Evolutionary conservation across 2,888 invertebrate species (phyloP).

Genomic region (Sepioteuthis lessoniana): DNA sequence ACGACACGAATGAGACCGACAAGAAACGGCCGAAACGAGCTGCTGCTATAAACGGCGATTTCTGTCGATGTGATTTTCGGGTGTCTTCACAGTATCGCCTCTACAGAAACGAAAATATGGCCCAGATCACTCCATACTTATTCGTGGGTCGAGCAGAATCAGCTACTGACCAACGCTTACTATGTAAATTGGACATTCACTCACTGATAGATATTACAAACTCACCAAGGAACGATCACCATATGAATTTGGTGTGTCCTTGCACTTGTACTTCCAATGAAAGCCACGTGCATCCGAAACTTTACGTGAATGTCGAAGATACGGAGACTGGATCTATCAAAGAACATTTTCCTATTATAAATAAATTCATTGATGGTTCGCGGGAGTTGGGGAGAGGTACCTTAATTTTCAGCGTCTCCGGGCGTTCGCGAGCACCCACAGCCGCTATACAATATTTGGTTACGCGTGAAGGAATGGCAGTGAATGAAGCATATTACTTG

Average conservation of each 20-base stretch:
- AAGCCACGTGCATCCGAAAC: slow-evolving; percentile 76
- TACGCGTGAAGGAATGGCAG: slow-evolving; percentile 60
- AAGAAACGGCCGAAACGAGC: too few species aligned
- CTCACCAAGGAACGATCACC: slow-evolving; percentile 58
- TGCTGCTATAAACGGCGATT: not conserved
- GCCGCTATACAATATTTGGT: slow-evolving; percentile 71
- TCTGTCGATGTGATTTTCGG: not conserved
- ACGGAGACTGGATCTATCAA: slow-evolving; percentile 76
- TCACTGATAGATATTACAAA: slow-evolving; percentile 76
- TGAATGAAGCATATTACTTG: slow-evolving; percentile 64
- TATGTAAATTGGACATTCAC: slow-evolving; percentile 75
- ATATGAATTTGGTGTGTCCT: slow-evolving; percentile 61
- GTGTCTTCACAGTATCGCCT: slow-evolving; percentile 17
- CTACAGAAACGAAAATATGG: slow-evolving; percentile 58
- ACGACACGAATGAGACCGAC: not conserved
- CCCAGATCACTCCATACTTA: slow-evolving; percentile 68
- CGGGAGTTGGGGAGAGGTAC: slow-evolving; percentile 63
- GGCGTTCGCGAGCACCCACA: slow-evolving; percentile 66
- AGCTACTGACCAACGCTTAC: slow-evolving; percentile 74
- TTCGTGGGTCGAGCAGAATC: slow-evolving; percentile 76
- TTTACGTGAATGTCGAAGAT: slow-evolving; percentile 80
- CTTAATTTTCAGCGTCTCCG: slow-evolving; percentile 67
- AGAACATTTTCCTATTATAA: slow-evolving; percentile 69
- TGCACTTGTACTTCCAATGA: slow-evolving; percentile 65
- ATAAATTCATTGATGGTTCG: slow-evolving; percentile 70